phyloP scores from a whole-genome alignment of 2,797 vertebrate genomes.

The Chromis chromis region DNA sequence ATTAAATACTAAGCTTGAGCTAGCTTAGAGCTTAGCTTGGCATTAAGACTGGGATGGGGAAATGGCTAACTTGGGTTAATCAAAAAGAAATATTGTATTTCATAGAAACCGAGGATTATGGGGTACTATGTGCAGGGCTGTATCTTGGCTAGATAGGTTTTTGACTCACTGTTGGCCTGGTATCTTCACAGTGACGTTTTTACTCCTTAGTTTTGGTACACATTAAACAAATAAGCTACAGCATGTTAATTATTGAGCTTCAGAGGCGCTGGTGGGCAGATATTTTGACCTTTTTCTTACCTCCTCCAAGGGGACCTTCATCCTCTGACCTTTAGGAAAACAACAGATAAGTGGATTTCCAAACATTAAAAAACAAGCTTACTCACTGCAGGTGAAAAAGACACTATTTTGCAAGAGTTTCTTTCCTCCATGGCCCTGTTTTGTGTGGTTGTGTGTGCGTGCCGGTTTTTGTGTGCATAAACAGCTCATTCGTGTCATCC shows the following conservation, averaged over 20 bases:
- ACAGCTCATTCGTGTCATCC: slow-evolving; percentile 24
- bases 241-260: background rate
- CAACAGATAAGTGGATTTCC: too few relatives aligned
- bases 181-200: background rate
- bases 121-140: background rate
- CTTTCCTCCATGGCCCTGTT: background rate
- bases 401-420: background rate
- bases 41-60: too few relatives aligned
- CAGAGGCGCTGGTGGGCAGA: background rate
- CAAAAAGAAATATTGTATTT: too few relatives aligned
- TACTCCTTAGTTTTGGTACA: background rate
- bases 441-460: background rate
- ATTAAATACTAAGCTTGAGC: background rate
- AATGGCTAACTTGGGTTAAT: too few relatives aligned
- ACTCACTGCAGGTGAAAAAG: background rate
- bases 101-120: too few relatives aligned
- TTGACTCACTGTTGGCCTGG: background rate
- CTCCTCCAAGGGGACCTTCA: too few relatives aligned
- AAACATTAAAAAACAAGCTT: too few relatives aligned
- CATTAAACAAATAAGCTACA: background rate
- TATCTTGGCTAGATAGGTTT: background rate
- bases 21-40: background rate
- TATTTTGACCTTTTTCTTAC: background rate
- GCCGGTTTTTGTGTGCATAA: slow-evolving; percentile 5
- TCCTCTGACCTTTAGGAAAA: too few relatives aligned